phyloP scores from a whole-genome alignment of 2,797 vertebrate genomes.

The Bradypodion ventrale region DNA sequence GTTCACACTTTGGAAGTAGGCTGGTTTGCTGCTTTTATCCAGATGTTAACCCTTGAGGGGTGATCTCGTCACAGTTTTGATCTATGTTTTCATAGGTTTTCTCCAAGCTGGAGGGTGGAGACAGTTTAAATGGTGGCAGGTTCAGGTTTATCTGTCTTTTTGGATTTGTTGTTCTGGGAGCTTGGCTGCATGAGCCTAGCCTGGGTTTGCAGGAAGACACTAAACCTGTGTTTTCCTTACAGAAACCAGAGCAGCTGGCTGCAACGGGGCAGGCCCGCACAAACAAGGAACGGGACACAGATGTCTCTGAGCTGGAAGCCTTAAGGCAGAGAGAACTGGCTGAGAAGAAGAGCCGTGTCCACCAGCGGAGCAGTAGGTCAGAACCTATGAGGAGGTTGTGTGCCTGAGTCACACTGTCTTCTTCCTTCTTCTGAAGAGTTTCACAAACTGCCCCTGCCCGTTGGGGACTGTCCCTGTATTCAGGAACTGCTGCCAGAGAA shows the following conservation, averaged over 20 bases:
- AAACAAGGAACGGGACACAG: constrained; percentile 80
- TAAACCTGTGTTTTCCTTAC: neutral
- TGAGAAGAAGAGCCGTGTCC: constrained; percentile 81
- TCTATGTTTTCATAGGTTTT: neutral
- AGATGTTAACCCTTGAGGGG: no score
- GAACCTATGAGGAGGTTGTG: neutral
- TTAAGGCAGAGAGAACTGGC: constrained; percentile 86
- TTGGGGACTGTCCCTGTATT: neutral
- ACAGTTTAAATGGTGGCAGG: neutral
- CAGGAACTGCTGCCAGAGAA: neutral
- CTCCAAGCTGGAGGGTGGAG: neutral
- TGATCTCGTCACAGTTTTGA: neutral
- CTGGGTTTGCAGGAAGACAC: neutral
- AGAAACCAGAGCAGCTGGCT: constrained; percentile 89
- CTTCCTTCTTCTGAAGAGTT: neutral
- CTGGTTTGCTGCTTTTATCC: no score
- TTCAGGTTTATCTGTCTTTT: neutral
- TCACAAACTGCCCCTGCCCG: neutral
- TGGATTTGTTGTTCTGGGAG: neutral
- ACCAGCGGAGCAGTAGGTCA: constrained; percentile 87
- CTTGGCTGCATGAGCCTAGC: neutral
- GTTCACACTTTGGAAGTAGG: no score
- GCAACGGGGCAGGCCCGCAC: constrained; percentile 83
- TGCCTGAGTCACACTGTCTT: neutral
- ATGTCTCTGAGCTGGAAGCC: constrained; percentile 82